phyloP scores from a whole-genome alignment of 2,113 vertebrate species.

The Tupaia chinensis region DNA sequence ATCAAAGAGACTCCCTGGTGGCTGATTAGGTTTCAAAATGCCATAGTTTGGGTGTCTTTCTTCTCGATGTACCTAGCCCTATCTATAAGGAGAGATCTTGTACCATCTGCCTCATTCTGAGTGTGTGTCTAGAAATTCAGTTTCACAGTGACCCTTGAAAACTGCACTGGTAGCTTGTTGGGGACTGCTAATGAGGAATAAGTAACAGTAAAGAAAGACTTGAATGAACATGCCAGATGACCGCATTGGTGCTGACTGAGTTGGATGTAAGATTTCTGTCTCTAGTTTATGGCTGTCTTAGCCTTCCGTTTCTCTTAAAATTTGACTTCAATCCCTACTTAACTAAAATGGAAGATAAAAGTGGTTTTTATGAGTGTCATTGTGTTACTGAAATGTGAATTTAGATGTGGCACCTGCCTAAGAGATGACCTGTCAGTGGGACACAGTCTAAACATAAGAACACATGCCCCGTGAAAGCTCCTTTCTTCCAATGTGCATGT shows the following conservation, averaged over 20 bases:
- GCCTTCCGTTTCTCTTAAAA: constrained; percentile 43
- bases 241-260: constrained; percentile 42
- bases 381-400: constrained; percentile 55
- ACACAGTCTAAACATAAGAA: background rate
- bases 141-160: background rate
- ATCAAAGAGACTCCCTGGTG: background rate
- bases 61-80: background rate
- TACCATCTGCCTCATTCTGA: background rate
- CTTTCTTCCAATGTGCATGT: background rate
- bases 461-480: background rate
- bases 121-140: background rate
- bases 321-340: background rate
- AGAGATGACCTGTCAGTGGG: background rate
- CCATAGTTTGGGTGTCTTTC: background rate
- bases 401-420: constrained; percentile 41
- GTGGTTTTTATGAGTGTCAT: constrained; percentile 35
- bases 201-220: constrained; percentile 59
- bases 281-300: background rate
- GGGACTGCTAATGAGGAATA: constrained; percentile 40
- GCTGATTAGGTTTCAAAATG: background rate
- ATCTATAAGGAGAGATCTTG: background rate
- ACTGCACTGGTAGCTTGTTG: background rate
- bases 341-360: constrained; percentile 61
- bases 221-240: constrained; percentile 5
- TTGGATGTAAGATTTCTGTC: constrained; percentile 55